These are phyloP conservation scores for Betta splendens DNA, from an alignment of 2,797 vertebrate species.

Conservation along the genomic window DNA sequence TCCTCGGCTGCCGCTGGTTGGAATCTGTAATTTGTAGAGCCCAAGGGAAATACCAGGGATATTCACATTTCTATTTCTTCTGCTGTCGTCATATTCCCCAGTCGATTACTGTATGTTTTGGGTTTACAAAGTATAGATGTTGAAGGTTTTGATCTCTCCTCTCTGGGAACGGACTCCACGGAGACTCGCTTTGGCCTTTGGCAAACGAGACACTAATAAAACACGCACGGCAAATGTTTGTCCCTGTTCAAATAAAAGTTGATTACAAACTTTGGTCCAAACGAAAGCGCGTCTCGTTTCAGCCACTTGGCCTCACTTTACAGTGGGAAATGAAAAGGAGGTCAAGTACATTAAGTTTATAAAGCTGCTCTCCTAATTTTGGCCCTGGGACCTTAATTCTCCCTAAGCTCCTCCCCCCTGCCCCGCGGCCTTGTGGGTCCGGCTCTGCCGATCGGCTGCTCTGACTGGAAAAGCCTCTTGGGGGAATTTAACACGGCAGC, in stretches of 20 bases:
- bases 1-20: constrained; percentile 57
- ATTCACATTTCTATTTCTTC: constrained; percentile 73
- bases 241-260: constrained; percentile 4
- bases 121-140: constrained; percentile 59
- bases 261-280: constrained; percentile 8
- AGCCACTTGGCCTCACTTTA: constrained; percentile 14
- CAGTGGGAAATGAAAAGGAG: constrained; percentile 24
- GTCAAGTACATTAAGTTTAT: constrained; percentile 54
- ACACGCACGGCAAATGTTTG: background rate
- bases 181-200: constrained; percentile 4
- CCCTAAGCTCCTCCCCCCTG: constrained; percentile 64
- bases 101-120: constrained; percentile 61
- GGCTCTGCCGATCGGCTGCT: constrained; percentile 69
- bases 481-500: constrained; percentile 80
- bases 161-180: constrained; percentile 23
- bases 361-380: constrained; percentile 56
- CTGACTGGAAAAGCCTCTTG: constrained; percentile 78
- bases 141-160: constrained; percentile 52
- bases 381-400: constrained; percentile 56
- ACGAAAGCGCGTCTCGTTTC: constrained; percentile 3
- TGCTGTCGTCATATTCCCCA: constrained; percentile 70
- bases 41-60: constrained; percentile 74
- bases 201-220: constrained; percentile 18
- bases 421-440: constrained; percentile 72
- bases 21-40: constrained; percentile 81